Conservation (phyloP, 2,888 invertebrate genomes). For the Mimas tiliae region DNA sequence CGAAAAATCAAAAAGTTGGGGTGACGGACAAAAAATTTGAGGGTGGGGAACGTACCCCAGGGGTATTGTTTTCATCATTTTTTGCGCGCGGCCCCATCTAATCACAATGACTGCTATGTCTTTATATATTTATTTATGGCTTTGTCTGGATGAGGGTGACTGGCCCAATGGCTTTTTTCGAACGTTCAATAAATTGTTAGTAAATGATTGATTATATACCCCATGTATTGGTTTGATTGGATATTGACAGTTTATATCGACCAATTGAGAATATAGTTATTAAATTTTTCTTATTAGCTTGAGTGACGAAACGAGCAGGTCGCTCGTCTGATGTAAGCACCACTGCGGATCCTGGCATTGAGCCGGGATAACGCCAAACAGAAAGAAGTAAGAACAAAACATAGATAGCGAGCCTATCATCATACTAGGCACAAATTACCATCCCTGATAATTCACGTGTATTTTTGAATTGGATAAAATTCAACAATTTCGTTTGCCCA, state of each 20-base stretch:
- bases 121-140: conserved; percentile 65
- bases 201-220: conserved; percentile 14
- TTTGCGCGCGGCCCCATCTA: conserved; percentile 49
- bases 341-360: too few species aligned
- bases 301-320: too few species aligned
- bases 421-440: too few species aligned
- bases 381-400: too few species aligned
- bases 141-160: conserved; percentile 34
- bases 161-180: conserved; percentile 33
- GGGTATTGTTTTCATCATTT: conserved; percentile 54
- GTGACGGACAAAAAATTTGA: conserved; percentile 62
- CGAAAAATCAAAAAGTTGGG: conserved; percentile 60
- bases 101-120: conserved; percentile 61
- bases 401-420: too few species aligned
- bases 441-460: too few species aligned
- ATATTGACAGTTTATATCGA: background rate
- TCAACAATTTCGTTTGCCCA: too few species aligned
- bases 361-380: too few species aligned
- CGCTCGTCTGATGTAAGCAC: too few species aligned
- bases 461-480: too few species aligned
- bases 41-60: conserved; percentile 58
- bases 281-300: too few species aligned
- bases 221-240: conserved; percentile 4
- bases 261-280: too few species aligned
- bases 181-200: conserved; percentile 6